Percentiles rank a stretch among this genome's conserved stretches.
Conservation (phyloP, 2,113 vertebrate species). For the Paratilapia polleni region DNA sequence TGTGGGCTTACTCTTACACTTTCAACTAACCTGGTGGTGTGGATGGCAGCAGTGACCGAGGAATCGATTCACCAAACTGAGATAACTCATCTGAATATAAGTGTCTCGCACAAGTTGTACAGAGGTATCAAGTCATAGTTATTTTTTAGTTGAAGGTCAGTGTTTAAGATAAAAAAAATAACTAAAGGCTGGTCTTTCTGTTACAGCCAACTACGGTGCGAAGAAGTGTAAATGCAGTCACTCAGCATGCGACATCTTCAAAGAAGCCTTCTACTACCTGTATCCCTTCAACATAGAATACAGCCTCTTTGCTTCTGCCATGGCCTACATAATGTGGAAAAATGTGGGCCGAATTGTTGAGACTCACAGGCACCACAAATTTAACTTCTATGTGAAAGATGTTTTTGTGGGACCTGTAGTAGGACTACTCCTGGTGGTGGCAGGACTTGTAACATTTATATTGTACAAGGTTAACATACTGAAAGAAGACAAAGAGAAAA, state of each 20-base stretch:
- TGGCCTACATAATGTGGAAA: slow-evolving; percentile 96
- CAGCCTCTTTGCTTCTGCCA: slow-evolving; percentile 92
- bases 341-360: slow-evolving; percentile 87
- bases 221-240: slow-evolving; percentile 81
- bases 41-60: slow-evolving; percentile 91
- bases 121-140: slow-evolving; percentile 35
- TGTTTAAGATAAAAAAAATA: not conserved
- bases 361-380: slow-evolving; percentile 69
- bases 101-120: slow-evolving; percentile 26
- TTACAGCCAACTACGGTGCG: slow-evolving; percentile 54
- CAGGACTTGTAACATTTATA: slow-evolving; percentile 86
- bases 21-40: slow-evolving; percentile 89
- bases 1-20: slow-evolving; percentile 90
- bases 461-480: slow-evolving; percentile 84
- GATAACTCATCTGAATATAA: slow-evolving; percentile 30
- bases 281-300: slow-evolving; percentile 97
- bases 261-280: slow-evolving; percentile 89
- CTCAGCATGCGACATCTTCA: slow-evolving; percentile 83
- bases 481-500: slow-evolving; percentile 37
- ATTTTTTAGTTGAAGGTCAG: not conserved
- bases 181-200: not conserved
- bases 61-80: slow-evolving; percentile 89
- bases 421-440: slow-evolving; percentile 82
- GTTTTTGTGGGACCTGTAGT: slow-evolving; percentile 80
- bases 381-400: slow-evolving; percentile 77